Conservation (phyloP, 2,797 vertebrate genomes). For the Petrocephalus schoutedeni region DNA sequence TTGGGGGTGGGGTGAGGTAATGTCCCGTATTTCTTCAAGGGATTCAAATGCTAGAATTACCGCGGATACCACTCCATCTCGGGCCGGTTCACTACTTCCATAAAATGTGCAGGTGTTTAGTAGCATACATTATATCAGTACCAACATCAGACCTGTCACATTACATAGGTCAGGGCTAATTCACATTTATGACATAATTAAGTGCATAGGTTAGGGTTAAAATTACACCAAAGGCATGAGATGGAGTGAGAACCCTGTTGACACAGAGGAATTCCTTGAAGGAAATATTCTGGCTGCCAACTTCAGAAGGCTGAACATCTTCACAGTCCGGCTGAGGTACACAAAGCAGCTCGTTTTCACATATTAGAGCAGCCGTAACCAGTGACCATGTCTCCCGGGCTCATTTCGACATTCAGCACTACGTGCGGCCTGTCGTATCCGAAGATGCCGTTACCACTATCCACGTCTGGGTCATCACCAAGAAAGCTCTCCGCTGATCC, state of each 20-base stretch:
- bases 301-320: neutral
- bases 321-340: neutral
- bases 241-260: neutral
- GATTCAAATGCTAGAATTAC: neutral
- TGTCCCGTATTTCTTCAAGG: neutral
- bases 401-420: neutral
- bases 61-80: neutral
- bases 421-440: slow-evolving; percentile 15
- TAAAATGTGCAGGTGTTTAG: neutral
- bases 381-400: neutral
- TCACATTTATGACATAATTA: neutral
- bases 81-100: neutral
- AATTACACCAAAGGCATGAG: neutral
- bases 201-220: neutral
- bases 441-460: neutral
- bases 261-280: no score
- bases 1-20: no score
- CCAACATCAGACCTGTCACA: neutral
- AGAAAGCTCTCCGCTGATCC: neutral
- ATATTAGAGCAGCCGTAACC: neutral
- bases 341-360: neutral
- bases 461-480: neutral
- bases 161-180: neutral
- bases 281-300: no score
- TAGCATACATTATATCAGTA: neutral